A percentile compares a stretch with the other conserved stretches of the same genome.
Evolutionary conservation across 1,140 invertebrate species (phyloP).

Genomic region (Cardiocondyla obscurior): DNA sequence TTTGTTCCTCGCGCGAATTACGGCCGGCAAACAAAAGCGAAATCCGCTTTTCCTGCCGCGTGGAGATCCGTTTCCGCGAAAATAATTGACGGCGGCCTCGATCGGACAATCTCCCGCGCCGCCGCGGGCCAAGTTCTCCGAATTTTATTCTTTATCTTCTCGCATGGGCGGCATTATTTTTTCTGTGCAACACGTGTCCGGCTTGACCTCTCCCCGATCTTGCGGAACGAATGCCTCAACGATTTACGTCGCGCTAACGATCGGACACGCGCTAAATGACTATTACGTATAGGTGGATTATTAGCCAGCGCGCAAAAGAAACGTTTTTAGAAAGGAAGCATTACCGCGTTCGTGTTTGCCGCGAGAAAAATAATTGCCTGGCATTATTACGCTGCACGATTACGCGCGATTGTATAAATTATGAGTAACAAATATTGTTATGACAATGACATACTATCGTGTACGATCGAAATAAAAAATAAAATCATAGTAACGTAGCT

Average conservation of each 20-base stretch:
- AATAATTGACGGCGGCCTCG: conserved; percentile 22
- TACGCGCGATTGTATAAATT: not conserved
- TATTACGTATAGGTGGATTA: not conserved
- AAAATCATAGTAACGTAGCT: not conserved
- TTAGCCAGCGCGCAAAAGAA: not conserved
- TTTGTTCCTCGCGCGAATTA: not conserved
- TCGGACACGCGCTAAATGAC: not conserved
- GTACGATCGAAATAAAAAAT: not conserved
- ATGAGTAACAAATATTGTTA: too few relatives aligned
- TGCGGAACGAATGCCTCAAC: not conserved
- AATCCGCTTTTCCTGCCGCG: conserved; percentile 35
- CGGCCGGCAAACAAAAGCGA: not conserved
- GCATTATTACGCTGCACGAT: not conserved
- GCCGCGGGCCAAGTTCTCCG: not conserved
- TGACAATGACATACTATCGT: not conserved
- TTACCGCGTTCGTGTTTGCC: not conserved
- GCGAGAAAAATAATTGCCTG: not conserved
- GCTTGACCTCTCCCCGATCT: not conserved
- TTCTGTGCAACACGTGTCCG: not conserved
- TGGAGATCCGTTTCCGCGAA: conserved; percentile 52
- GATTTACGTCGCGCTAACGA: not conserved
- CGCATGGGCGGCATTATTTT: not conserved
- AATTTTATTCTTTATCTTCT: conserved; percentile 6
- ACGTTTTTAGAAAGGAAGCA: not conserved
- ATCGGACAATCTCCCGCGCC: not conserved